Evolutionary conservation across 1,140 invertebrate species (phyloP).

Genomic region (Ruditapes philippinarum): DNA sequence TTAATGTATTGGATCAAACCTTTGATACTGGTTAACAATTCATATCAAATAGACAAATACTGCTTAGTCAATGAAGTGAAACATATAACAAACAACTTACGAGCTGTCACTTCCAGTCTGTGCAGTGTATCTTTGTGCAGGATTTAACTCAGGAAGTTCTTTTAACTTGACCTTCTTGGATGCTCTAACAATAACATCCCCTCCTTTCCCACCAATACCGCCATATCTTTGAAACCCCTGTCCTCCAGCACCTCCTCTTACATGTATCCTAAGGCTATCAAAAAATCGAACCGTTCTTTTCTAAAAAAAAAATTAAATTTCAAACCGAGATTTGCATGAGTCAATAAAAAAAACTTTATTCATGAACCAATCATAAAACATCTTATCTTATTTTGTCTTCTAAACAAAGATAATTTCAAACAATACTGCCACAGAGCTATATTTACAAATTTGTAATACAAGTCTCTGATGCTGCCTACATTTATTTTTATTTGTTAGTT

Average conservation of each 20-base stretch:
- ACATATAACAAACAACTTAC: conserved; percentile 71
- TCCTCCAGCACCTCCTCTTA: conserved; percentile 95
- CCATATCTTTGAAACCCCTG: conserved; percentile 97
- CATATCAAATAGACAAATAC: too few relatives aligned
- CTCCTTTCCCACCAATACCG: conserved; percentile 98
- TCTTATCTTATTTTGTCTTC: background rate
- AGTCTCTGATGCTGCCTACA: too few relatives aligned
- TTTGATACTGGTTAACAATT: too few relatives aligned
- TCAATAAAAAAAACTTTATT: background rate
- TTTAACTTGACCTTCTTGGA: conserved; percentile 68
- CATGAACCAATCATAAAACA: background rate
- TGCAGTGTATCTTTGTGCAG: conserved; percentile 77
- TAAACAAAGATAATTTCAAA: too few relatives aligned
- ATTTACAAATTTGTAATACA: too few relatives aligned
- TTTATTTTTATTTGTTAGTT: too few relatives aligned
- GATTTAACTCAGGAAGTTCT: conserved; percentile 67
- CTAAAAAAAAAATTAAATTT: background rate
- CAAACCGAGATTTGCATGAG: background rate
- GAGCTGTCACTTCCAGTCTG: conserved; percentile 75
- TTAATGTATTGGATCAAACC: too few relatives aligned
- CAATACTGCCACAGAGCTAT: too few relatives aligned
- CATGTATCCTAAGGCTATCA: conserved; percentile 84
- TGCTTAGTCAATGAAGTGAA: too few relatives aligned
- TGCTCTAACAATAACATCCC: conserved; percentile 95
- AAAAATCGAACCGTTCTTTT: conserved; percentile 39